Percentiles rank a stretch among this genome's conserved stretches.
These are phyloP conservation scores for Eulemur coronatus DNA, from an alignment of 2,797 vertebrate species.

Conservation along the genomic window DNA sequence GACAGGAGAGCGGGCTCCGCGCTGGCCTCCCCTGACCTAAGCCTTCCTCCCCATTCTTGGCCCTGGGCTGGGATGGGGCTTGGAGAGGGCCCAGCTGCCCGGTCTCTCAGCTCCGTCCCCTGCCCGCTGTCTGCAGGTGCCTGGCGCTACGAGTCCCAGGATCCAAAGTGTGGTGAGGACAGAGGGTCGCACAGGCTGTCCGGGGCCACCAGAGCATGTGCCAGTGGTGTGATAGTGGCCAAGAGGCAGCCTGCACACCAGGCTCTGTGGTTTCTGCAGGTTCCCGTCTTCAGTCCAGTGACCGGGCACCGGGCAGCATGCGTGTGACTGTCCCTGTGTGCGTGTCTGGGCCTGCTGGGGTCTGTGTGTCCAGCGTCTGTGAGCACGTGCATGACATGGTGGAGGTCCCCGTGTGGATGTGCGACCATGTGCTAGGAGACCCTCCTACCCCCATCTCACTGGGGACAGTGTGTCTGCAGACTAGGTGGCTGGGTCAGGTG, in stretches of 20 bases:
- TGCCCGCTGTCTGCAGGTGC: slow-evolving; percentile 57
- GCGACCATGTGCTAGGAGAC: neutral
- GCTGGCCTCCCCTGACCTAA: neutral
- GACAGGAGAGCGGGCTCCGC: neutral
- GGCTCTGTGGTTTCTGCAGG: neutral
- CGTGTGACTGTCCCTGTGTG: neutral
- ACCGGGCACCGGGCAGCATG: neutral
- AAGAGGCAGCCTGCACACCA: neutral
- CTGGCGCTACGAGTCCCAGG: slow-evolving; percentile 82
- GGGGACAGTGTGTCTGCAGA: neutral
- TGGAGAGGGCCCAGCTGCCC: too few relatives aligned
- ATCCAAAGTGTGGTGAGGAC: slow-evolving; percentile 80
- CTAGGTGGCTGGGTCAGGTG: neutral
- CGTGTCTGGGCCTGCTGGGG: neutral
- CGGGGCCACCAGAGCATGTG: neutral
- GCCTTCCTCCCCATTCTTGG: neutral
- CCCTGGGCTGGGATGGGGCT: neutral
- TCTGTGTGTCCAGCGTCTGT: neutral
- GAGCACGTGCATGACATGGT: neutral
- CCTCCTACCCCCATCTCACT: neutral
- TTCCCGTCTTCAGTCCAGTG: neutral
- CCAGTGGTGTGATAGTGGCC: neutral
- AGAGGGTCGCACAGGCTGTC: neutral
- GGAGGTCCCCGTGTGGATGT: neutral
- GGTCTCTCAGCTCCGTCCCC: neutral